Evolutionary conservation across 2,797 vertebrate genomes (phyloP).

Genomic region (Artibeus lituratus): DNA sequence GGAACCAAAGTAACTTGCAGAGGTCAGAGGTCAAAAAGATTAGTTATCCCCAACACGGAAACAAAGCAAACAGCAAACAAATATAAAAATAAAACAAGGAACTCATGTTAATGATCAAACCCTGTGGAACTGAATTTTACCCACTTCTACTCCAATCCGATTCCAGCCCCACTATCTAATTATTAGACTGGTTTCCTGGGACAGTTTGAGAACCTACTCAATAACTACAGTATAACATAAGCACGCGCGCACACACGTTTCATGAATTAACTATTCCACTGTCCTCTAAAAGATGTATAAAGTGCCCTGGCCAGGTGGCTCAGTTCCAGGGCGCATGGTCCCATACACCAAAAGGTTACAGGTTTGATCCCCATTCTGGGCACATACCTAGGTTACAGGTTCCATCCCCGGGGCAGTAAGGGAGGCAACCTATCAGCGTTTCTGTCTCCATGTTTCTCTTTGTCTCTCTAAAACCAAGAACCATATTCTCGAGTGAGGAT

Average conservation of each 20-base stretch:
- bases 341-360: not conserved
- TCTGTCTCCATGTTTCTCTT: not conserved
- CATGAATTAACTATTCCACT: not conserved
- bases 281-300: not conserved
- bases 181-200: not conserved
- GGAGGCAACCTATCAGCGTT: too few species aligned
- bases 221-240: not conserved
- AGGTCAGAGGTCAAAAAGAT: not conserved
- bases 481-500: not conserved
- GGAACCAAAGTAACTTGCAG: not conserved
- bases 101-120: not conserved
- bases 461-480: not conserved
- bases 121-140: not conserved
- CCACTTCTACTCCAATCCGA: not conserved
- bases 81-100: slow-evolving; percentile 11
- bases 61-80: slow-evolving; percentile 30
- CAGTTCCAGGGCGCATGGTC: not conserved
- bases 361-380: not conserved
- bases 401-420: not conserved
- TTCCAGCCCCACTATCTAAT: not conserved
- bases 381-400: not conserved
- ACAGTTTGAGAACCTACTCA: not conserved
- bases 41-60: not conserved
- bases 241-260: not conserved
- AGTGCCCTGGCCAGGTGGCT: not conserved